These are phyloP conservation scores for Melanchra persicariae DNA, from an alignment of 2,888 invertebrate genomes.

Conservation along the genomic window DNA sequence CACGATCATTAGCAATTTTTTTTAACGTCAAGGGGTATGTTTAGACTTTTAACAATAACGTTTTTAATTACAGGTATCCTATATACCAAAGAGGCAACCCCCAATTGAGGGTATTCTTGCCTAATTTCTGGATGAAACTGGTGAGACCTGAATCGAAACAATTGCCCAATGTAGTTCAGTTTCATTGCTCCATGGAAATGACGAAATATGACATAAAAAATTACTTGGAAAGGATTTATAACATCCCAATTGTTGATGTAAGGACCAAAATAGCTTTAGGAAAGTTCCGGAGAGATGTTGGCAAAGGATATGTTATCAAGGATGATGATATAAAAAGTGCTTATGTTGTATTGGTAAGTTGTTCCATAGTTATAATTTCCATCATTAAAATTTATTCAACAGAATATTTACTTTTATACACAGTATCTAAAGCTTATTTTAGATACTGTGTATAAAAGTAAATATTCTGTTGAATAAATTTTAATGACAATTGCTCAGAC, in stretches of 20 bases:
- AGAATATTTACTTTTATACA: not conserved
- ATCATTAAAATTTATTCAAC: not conserved
- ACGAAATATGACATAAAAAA: conserved; percentile 96
- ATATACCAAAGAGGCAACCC: conserved; percentile 97
- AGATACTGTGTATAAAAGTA: not conserved
- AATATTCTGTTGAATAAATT: not conserved
- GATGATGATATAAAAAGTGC: conserved; percentile 96
- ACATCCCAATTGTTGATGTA: conserved; percentile 94
- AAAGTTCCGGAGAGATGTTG: conserved; percentile 91
- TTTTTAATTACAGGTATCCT: conserved; percentile 93
- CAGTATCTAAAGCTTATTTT: not conserved
- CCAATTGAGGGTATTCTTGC: conserved; percentile 97
- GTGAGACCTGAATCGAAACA: conserved; percentile 92
- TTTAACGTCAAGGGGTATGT: not conserved
- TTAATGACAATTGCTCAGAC: not conserved
- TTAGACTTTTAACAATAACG: not conserved
- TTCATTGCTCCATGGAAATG: conserved; percentile 98
- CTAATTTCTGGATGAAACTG: conserved; percentile 99
- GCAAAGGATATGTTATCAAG: conserved; percentile 93
- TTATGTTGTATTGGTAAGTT: conserved; percentile 94
- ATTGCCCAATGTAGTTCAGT: conserved; percentile 95
- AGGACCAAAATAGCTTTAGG: conserved; percentile 94
- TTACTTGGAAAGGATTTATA: conserved; percentile 99
- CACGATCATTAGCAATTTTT: not conserved
- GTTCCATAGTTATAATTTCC: not conserved